A percentile compares a stretch with the other conserved stretches of the same genome.
These are phyloP conservation scores for Argya squamiceps DNA, from an alignment of 2,797 vertebrate genomes.

Conservation along the genomic window DNA sequence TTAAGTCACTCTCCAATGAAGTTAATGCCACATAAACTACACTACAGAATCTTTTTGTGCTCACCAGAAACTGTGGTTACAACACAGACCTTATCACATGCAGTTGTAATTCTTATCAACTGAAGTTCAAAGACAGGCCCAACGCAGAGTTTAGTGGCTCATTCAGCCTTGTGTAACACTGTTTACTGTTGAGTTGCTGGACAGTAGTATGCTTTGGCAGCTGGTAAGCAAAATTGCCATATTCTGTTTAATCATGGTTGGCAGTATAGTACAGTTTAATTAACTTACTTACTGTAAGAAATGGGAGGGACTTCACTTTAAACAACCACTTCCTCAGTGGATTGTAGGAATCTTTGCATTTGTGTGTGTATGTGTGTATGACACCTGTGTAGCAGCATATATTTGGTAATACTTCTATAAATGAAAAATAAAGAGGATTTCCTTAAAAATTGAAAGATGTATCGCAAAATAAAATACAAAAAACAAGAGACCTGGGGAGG, in stretches of 20 bases:
- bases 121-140: neutral
- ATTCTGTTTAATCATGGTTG: constrained; percentile 28
- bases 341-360: constrained; percentile 66
- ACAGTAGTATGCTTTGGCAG: neutral
- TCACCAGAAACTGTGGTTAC: neutral
- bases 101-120: neutral
- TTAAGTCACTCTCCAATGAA: neutral
- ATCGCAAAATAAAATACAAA: constrained; percentile 68
- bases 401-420: constrained; percentile 79
- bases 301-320: constrained; percentile 45
- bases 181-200: neutral
- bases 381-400: constrained; percentile 74
- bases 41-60: neutral
- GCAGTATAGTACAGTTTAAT: constrained; percentile 68
- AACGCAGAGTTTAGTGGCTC: neutral
- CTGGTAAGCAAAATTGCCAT: constrained; percentile 25
- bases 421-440: constrained; percentile 95
- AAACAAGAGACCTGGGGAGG: constrained; percentile 59
- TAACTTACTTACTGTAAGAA: constrained; percentile 38
- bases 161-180: neutral
- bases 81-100: neutral
- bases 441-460: constrained; percentile 79
- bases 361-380: neutral
- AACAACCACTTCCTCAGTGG: constrained; percentile 34
- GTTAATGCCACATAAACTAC: neutral